A percentile compares a stretch with the other conserved stretches of the same genome.
These are phyloP conservation scores for Falco berigora DNA, from an alignment of 2,797 vertebrate genomes.

Conservation along the genomic window DNA sequence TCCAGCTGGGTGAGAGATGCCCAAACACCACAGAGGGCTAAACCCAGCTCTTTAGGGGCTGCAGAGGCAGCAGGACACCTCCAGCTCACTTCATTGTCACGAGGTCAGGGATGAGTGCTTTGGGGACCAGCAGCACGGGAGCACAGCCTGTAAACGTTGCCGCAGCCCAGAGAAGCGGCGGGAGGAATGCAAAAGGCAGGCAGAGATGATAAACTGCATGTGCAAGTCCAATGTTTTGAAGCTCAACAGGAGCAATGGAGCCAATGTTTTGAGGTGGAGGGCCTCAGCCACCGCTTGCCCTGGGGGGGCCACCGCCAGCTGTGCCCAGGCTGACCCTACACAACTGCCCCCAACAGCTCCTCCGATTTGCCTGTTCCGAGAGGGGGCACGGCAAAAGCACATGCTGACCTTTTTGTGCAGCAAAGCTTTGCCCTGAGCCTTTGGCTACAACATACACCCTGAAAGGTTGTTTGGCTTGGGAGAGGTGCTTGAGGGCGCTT, in stretches of 20 bases:
- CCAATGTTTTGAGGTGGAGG: background rate
- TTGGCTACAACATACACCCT: background rate
- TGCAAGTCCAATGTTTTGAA: background rate
- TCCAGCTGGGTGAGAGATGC: background rate
- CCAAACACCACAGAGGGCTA: rapidly evolving
- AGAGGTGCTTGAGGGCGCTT: background rate
- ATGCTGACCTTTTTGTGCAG: background rate
- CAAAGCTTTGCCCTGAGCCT: background rate
- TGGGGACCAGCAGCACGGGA: background rate
- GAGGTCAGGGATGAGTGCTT: background rate
- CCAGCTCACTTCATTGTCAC: rapidly evolving
- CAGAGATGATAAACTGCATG: background rate
- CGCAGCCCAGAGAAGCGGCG: background rate
- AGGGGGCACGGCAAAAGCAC: background rate
- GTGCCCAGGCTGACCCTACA: background rate
- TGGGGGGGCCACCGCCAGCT: background rate
- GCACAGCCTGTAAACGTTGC: rapidly evolving
- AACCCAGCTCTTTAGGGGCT: background rate
- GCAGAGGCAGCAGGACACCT: background rate
- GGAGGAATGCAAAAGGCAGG: background rate
- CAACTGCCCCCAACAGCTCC: background rate
- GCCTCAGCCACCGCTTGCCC: background rate
- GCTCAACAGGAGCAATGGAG: background rate
- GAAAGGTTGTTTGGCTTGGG: background rate
- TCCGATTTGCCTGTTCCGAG: background rate